Percentiles rank a stretch among this genome's conserved stretches.
These are phyloP conservation scores for Cyclargus thomasi DNA, from an alignment of 1,140 invertebrate species.

Conservation along the genomic window DNA sequence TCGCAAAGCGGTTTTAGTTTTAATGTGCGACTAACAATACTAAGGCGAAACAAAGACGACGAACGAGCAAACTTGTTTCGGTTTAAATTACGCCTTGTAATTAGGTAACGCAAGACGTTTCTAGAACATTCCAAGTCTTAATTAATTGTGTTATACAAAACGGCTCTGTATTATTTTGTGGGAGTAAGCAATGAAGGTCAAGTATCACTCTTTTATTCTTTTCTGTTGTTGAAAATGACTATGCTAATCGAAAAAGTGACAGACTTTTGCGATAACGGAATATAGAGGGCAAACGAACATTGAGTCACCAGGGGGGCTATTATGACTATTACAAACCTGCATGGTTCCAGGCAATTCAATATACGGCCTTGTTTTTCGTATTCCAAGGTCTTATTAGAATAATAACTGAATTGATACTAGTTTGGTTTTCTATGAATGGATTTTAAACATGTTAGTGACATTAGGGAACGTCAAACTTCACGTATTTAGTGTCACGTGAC, in stretches of 20 bases:
- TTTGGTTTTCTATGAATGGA: too few relatives aligned
- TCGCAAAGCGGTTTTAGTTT: not conserved
- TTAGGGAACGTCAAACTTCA: too few relatives aligned
- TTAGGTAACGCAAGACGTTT: not conserved
- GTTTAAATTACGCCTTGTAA: not conserved
- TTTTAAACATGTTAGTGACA: too few relatives aligned
- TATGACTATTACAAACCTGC: too few relatives aligned
- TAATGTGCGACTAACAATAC: not conserved
- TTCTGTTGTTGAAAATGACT: not conserved
- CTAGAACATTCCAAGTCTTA: not conserved
- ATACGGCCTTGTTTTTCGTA: too few relatives aligned
- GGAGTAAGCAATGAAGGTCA: not conserved
- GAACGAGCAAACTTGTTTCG: not conserved
- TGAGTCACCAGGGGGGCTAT: too few relatives aligned
- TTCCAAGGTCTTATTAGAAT: too few relatives aligned
- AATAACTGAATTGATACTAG: too few relatives aligned
- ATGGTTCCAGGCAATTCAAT: too few relatives aligned
- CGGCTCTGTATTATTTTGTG: not conserved
- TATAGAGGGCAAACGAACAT: too few relatives aligned
- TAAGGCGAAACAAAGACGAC: not conserved
- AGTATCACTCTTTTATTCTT: not conserved
- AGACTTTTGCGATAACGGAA: too few relatives aligned
- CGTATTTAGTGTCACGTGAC: too few relatives aligned
- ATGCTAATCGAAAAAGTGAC: not conserved
- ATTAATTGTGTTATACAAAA: not conserved